Evolutionary conservation across 2,113 vertebrate genomes (phyloP), one percentile per base, ranked within the genome.

Genomic region (Grallaria varia): DNA sequence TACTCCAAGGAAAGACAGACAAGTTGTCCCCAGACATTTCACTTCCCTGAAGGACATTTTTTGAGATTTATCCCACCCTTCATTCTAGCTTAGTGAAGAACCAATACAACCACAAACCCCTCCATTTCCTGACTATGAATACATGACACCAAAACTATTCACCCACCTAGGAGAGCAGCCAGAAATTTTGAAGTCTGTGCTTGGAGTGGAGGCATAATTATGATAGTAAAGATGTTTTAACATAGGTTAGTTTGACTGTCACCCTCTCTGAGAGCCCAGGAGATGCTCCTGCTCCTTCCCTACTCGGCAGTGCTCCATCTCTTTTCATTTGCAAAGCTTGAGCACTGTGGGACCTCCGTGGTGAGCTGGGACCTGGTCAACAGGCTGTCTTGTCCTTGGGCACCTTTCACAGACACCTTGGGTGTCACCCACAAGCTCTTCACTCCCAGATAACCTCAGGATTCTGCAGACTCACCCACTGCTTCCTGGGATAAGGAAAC

Each of bases 61-160:
- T 59, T 20, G 44, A 80, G 45, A 42, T 14, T n/a, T 75, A 47
- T 30, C 30, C 35, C 47, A 39, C 44, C 3, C 44, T 37, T 62
- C 13, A 37, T 24, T 50, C 37, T 31, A 4, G 0, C 0, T 12
- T 40, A 50, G 8, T 4, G 42, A 93, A 56, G 55, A 76, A 30
- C 58, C 1, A 1, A 18, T 6, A n/a, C 30, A 71, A 33, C 42
- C 13, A 42, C 42, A 50, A 88, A 12, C 14, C 50, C 17, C 40
- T 76, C 18, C 49, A 18, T 21, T 58, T 69, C 62, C 33, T 31
- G 33, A 3, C 30, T 71, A 11, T 30, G 11, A 58, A 24, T 25
- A 49, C 0, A 0, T 2, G 19, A 64, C 71, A 69, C 10, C 53
- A 85, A 52, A 89, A 85, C 31, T 7, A 39, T 33, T 49, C 8